Percentiles rank a stretch among this genome's conserved stretches.
These are phyloP conservation scores for Phaethon lepturus DNA, from an alignment of 2,113 vertebrate species.

Conservation along the genomic window DNA sequence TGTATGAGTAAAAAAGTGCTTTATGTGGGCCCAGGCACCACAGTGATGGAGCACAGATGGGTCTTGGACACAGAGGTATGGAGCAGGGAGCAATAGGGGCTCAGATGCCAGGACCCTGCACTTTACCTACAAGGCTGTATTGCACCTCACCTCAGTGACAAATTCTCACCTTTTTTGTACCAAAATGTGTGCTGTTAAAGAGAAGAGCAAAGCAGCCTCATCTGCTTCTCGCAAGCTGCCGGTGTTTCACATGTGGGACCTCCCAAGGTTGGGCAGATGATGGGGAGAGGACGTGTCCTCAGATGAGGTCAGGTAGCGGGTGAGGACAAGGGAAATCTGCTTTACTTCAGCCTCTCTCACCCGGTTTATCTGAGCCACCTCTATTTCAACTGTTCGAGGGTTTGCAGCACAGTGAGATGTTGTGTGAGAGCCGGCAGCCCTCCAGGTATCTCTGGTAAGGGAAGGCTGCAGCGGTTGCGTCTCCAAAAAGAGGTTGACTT, in stretches of 20 bases:
- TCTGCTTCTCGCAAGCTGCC: background rate
- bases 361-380: background rate
- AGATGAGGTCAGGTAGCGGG: background rate
- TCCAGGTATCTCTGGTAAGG: background rate
- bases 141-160: background rate
- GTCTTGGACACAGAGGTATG: accelerated
- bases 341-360: background rate
- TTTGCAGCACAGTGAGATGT: background rate
- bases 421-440: background rate
- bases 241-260: background rate
- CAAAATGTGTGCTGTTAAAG: background rate
- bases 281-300: background rate
- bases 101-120: background rate
- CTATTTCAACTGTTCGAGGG: background rate
- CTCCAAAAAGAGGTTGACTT: background rate
- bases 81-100: background rate
- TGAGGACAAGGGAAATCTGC: background rate
- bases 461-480: background rate
- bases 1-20: background rate
- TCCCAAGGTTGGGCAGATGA: accelerated
- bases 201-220: background rate
- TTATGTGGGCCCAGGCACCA: background rate
- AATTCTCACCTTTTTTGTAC: background rate
- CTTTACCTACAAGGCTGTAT: background rate
- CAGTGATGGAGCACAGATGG: background rate